Evolutionary conservation across 2,113 vertebrate genomes (phyloP).

Genomic region (Lycocorax pyrrhopterus): DNA sequence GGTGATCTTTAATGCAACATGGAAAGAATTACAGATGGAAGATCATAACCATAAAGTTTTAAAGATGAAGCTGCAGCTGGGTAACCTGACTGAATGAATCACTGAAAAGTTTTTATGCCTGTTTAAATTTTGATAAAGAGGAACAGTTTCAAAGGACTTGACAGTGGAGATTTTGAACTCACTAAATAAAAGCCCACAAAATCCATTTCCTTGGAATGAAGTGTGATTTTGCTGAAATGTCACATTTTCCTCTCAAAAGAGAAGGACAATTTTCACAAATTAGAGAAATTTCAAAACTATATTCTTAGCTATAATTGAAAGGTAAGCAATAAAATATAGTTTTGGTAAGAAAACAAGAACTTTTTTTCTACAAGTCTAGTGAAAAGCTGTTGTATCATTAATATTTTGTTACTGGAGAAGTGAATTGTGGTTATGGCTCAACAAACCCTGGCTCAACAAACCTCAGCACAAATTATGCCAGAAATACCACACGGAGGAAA

Average conservation of each 20-base stretch:
- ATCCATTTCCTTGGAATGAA: background rate
- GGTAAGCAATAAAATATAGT: background rate
- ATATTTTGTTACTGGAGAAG: conserved; percentile 26
- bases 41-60: background rate
- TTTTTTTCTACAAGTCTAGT: background rate
- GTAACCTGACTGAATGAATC: background rate
- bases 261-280: background rate
- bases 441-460: background rate
- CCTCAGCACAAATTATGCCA: conserved; percentile 32
- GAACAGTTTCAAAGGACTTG: background rate
- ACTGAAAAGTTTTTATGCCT: background rate
- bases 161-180: background rate
- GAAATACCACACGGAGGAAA: conserved; percentile 35
- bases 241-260: background rate
- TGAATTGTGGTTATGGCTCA: conserved; percentile 24
- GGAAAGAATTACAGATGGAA: conserved; percentile 10
- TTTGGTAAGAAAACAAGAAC: background rate
- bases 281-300: background rate
- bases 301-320: background rate
- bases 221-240: background rate
- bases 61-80: background rate
- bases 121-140: conserved; percentile 37
- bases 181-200: background rate
- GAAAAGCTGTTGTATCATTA: conserved; percentile 1
- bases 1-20: background rate